phyloP scores from a whole-genome alignment of 2,797 vertebrate species.

The Sebastes oblongus region DNA sequence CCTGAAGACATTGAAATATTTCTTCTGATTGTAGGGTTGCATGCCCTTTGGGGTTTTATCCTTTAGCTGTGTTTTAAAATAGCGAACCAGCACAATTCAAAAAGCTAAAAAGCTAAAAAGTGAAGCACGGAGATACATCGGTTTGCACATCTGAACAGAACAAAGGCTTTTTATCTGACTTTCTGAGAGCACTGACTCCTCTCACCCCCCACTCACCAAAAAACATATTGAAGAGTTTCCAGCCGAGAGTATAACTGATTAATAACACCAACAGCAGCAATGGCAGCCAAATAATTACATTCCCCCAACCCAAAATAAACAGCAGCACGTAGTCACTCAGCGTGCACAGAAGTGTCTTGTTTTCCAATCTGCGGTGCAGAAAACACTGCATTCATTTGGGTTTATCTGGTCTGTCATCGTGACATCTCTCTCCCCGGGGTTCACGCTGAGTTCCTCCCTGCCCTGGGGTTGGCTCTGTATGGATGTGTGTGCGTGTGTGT shows the following conservation, averaged over 20 bases:
- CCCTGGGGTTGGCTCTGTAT: constrained; percentile 2
- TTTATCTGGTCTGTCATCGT: constrained; percentile 40
- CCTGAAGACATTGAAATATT: background rate
- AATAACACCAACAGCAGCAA: constrained; percentile 46
- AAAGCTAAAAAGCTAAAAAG: background rate
- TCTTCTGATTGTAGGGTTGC: background rate
- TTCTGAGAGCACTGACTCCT: background rate
- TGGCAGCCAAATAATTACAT: constrained; percentile 58
- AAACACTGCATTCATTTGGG: constrained; percentile 52
- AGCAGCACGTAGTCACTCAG: constrained; percentile 36
- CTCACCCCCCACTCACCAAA: constrained; percentile 5
- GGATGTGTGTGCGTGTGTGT: background rate
- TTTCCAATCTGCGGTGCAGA: constrained; percentile 49
- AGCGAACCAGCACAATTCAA: background rate
- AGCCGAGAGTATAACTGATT: constrained; percentile 51
- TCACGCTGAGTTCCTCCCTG: constrained; percentile 20
- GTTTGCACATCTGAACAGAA: constrained; percentile 18
- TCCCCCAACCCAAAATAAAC: constrained; percentile 52
- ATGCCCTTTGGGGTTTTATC: background rate
- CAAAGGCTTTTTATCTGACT: constrained; percentile 30
- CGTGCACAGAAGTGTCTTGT: constrained; percentile 36
- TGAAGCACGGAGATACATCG: background rate
- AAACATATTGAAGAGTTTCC: constrained; percentile 39
- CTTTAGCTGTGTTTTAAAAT: background rate
- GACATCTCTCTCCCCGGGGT: constrained; percentile 46